Base-by-base conservation (phyloP, 2,797 vertebrate genomes). In the Selene dorsalis region DNA sequence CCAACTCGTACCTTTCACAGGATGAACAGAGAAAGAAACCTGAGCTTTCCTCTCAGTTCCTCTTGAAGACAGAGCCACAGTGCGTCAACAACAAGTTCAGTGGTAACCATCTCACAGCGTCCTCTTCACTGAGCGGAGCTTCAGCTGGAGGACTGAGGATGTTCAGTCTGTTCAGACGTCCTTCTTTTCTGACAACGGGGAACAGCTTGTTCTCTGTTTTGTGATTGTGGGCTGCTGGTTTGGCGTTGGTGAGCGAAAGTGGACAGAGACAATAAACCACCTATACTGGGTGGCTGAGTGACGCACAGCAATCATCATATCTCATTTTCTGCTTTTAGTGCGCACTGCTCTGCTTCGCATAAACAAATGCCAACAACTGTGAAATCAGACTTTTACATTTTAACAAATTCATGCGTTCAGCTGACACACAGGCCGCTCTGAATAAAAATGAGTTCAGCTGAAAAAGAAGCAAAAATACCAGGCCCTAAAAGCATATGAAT, bases 191-290 rank as follows among this genome's bases (percentile, higher is more conserved):
- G 76, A 75, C 76, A 69, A 77, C 17, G 18, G 32, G 74, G 82
- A 89, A 91, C 91, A 90, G 87, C 64, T 80, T 17, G 57, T 70
- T 80, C 88, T 90, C 83, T 93, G 89, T 91, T 84, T 61, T 77
- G 71, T 66, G 86, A 69, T 70, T 75, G 89, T 86, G 89, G 88
- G 85, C 77, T 77, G 84, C 64, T 72, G 82, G 78, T 86, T 87
- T 83, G 81, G 75, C 80, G 58, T 67, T 77, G 72, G 66, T 62
- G 67, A 85, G 62, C 45, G 76, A 79, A 69, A 84, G 72, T 78
- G 86, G 66, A 89, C 61, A 0, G 63, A 60, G 79, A 90, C 83
- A 87, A 89, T 89, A 83, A 83, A 80, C 80, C 67, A 88, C 81
- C 83, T 84, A 85, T 85, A 50, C 60, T 84, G 67, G 60, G 16